Evolutionary conservation across 2,888 invertebrate genomes (phyloP).

Genomic region (Chydorus sphaericus): DNA sequence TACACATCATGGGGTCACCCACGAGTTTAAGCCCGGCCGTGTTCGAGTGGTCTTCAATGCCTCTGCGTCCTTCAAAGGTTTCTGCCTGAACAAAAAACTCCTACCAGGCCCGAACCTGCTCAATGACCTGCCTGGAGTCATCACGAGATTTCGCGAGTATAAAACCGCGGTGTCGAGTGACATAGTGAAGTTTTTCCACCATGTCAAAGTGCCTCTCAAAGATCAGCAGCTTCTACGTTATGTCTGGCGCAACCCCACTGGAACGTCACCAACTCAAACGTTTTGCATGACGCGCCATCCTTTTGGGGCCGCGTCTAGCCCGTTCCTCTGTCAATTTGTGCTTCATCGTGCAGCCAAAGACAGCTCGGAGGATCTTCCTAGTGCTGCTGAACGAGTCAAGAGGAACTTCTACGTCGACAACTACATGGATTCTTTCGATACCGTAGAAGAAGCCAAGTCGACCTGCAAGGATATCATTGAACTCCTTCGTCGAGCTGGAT

Average conservation of each 20-base stretch:
- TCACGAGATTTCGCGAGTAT: conserved; percentile 16
- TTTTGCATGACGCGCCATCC: conserved; percentile 15
- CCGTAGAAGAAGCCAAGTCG: conserved; percentile 14
- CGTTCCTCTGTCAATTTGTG: conserved; percentile 13
- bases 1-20: conserved; percentile 18
- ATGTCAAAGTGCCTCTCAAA: conserved; percentile 6
- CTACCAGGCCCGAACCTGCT: conserved; percentile 16
- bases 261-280: background rate
- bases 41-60: conserved; percentile 19
- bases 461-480: conserved; percentile 1
- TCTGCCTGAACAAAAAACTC: conserved; percentile 17
- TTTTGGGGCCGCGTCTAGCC: conserved; percentile 16
- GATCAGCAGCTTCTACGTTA: conserved; percentile 16
- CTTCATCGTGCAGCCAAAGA: conserved; percentile 17
- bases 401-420: conserved; percentile 17
- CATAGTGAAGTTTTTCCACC: conserved; percentile 18
- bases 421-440: conserved; percentile 15
- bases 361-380: conserved; percentile 12
- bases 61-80: conserved; percentile 14
- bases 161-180: conserved; percentile 12
- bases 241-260: conserved; percentile 17
- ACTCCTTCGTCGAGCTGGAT: conserved; percentile 15
- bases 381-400: conserved; percentile 14
- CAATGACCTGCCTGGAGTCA: conserved; percentile 8
- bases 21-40: conserved; percentile 18